These are phyloP conservation scores for Diacarnus erythraeanus DNA, from an alignment of 37 sponge, comb jelly and placozoan genomes.

Conservation along the genomic window DNA sequence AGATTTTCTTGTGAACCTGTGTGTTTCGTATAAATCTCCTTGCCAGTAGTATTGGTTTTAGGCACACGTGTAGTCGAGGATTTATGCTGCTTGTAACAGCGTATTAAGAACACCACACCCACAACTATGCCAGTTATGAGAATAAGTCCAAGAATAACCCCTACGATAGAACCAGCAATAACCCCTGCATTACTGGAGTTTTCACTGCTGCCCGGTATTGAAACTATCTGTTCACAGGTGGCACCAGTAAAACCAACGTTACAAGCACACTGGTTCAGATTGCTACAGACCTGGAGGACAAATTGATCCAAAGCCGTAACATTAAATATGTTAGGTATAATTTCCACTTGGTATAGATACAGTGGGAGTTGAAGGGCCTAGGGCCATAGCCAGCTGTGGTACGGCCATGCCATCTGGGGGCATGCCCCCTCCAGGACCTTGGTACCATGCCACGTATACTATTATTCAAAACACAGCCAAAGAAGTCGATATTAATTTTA, in stretches of 20 bases:
- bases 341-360: not conserved
- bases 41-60: not conserved
- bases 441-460: too few species aligned
- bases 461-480: too few species aligned
- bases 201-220: not conserved
- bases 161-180: constrained; percentile 27
- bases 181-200: not conserved
- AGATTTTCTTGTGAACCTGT: not conserved
- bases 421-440: too few species aligned
- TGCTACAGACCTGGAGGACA: constrained; percentile 41
- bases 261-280: constrained; percentile 56
- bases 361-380: too few species aligned
- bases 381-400: too few species aligned
- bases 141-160: constrained; percentile 12
- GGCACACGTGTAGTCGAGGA: not conserved
- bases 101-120: constrained; percentile 12
- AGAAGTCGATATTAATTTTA: too few species aligned
- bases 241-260: constrained; percentile 39
- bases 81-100: not conserved
- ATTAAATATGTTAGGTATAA: not conserved
- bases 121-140: constrained; percentile 2
- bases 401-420: too few species aligned
- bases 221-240: constrained; percentile 1
- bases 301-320: not conserved
- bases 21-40: not conserved